A percentile compares a stretch with the other conserved stretches of the same genome.
Conservation (phyloP, 2,888 invertebrate species). For the Bedellia somnulentella region DNA sequence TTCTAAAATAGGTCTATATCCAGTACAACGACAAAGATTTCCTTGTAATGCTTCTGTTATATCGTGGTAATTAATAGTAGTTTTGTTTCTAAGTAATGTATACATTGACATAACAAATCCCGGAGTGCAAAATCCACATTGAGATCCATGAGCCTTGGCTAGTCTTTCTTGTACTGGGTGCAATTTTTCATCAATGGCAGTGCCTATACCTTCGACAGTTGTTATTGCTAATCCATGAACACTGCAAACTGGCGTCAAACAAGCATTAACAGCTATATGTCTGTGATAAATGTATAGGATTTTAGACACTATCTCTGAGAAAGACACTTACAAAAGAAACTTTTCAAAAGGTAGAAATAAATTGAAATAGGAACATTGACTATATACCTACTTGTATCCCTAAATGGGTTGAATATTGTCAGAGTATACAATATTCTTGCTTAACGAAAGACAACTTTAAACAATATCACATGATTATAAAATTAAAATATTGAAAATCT, state of each 20-base stretch:
- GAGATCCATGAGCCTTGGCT: constrained; percentile 89
- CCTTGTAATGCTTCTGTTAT: constrained; percentile 83
- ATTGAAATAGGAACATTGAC: too few relatives aligned
- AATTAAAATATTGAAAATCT: too few relatives aligned
- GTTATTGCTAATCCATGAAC: constrained; percentile 88
- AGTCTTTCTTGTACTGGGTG: constrained; percentile 88
- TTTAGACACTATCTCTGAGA: too few relatives aligned
- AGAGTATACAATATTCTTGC: too few relatives aligned
- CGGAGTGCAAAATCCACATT: constrained; percentile 95
- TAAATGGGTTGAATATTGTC: too few relatives aligned
- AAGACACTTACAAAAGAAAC: too few relatives aligned
- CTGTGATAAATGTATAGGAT: too few relatives aligned
- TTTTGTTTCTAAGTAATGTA: constrained; percentile 73
- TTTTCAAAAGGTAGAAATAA: too few relatives aligned
- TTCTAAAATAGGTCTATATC: constrained; percentile 91
- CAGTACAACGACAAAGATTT: constrained; percentile 88
- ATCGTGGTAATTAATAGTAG: constrained; percentile 72
- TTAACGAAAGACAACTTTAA: too few relatives aligned
- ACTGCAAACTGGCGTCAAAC: constrained; percentile 83
- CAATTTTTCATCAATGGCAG: constrained; percentile 70
- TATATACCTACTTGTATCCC: too few relatives aligned
- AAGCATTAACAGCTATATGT: constrained; percentile 86
- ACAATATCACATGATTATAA: too few relatives aligned
- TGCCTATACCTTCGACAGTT: constrained; percentile 92
- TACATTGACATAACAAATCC: constrained; percentile 99